Evolutionary conservation across 2,888 invertebrate species (phyloP), one percentile per base, ranked within the genome.

Genomic region (Chymomyza fuscimana): DNA sequence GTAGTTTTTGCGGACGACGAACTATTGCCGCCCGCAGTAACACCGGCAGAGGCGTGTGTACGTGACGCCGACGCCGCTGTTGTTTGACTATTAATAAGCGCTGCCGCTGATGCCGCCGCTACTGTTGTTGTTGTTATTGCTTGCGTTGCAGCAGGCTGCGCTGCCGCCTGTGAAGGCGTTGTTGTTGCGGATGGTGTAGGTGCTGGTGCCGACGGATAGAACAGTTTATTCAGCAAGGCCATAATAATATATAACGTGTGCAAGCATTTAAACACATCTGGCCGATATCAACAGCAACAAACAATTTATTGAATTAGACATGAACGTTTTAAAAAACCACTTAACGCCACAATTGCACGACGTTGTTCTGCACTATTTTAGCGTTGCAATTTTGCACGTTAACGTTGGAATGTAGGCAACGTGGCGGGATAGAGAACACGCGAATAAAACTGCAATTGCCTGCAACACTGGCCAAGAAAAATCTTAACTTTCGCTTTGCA

Each of bases 211-310:
- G 94, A 93, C 88, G 90, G 90, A 86, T 91, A 91, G 92, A 95
- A 94, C 83, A 96, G 92, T 93, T 95, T 95, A 90, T 95, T 95
- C 91, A 96, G 93, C 92, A 96, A 93, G 93, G 95, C 95, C 96
- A 96, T 96, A 85, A 85, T 85, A 85, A 79, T 73, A 83, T 76
- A 86, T 70, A 73, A 77, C 78, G 78, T 56, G 72, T 77, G 77
- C 73, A 79, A 83, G 79, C 87, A 86, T 85, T 85, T 83, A 86
- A 85, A 83, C 86, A 82, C 85, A 85, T 85, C 83, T 87, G 85
- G 85, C 73, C 76, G 83, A 66, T 68, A 63, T 72, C 72, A 62
- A 56, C 40, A 16, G 73, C 66, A 74, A 72, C 61, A 67, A 56
- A 62, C 70, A 78, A 78, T 75, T 70, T 62, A 63, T 65, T 78